A percentile compares a stretch with the other conserved stretches of the same genome.
phyloP scores from a whole-genome alignment of 2,888 invertebrate genomes.

The Diaprepes abbreviatus region DNA sequence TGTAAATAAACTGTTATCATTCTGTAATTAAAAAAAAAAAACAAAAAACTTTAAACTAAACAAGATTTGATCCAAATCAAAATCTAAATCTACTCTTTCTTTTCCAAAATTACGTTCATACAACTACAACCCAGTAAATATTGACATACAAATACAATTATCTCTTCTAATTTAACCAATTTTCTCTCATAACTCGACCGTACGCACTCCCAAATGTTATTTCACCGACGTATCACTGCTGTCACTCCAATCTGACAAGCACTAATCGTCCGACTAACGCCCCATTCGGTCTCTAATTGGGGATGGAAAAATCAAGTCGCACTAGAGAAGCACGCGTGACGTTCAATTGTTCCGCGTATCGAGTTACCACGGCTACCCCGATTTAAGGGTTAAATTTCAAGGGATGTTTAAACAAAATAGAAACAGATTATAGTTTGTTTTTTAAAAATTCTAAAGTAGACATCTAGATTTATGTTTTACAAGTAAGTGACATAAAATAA shows the following conservation, averaged over 20 bases:
- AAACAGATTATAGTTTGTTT: no score
- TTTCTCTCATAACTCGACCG: slow-evolving; percentile 33
- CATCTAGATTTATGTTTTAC: no score
- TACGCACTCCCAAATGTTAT: slow-evolving; percentile 40
- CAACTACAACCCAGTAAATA: neutral
- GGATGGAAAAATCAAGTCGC: slow-evolving; percentile 65
- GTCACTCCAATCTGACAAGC: slow-evolving; percentile 51
- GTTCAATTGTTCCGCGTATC: slow-evolving; percentile 33
- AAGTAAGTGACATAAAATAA: no score
- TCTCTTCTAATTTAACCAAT: slow-evolving; percentile 37
- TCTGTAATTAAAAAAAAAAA: no score
- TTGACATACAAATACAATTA: slow-evolving; percentile 16
- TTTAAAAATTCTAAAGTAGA: no score
- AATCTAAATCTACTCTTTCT: no score
- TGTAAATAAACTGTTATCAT: no score
- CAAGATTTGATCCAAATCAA: no score
- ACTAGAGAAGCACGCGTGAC: slow-evolving; percentile 52
- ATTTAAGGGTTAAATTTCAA: no score
- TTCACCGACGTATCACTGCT: slow-evolving; percentile 26
- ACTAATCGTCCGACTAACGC: slow-evolving; percentile 58
- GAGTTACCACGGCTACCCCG: slow-evolving; percentile 24
- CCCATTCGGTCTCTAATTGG: slow-evolving; percentile 60
- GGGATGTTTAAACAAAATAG: no score
- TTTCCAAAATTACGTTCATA: no score
- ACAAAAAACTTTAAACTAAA: no score